Evolutionary conservation across 2,797 vertebrate genomes (phyloP).

Genomic region (Mastacembelus armatus): DNA sequence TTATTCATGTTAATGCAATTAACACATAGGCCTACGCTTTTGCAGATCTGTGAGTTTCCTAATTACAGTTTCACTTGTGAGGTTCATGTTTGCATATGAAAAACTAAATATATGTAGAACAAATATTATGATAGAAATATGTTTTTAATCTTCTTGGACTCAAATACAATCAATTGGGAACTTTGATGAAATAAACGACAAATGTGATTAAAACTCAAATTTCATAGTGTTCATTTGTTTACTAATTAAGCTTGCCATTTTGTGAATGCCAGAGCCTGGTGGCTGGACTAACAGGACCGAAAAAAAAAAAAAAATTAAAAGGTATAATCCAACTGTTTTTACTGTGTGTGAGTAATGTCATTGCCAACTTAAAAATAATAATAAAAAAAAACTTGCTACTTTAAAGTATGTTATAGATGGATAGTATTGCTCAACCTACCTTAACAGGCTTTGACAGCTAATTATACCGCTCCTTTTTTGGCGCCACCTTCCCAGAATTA

Average conservation of each 20-base stretch:
- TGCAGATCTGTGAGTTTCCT: too few species aligned
- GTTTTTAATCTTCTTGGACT: too few species aligned
- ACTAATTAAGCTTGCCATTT: not conserved
- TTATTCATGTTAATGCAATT: too few species aligned
- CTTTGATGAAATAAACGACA: too few species aligned
- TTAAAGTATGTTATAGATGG: not conserved
- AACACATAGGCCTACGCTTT: too few species aligned
- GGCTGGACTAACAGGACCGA: not conserved
- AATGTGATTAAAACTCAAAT: too few species aligned
- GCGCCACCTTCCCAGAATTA: not conserved
- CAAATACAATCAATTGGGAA: too few species aligned
- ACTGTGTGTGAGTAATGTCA: not conserved
- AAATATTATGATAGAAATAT: too few species aligned
- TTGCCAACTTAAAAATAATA: not conserved
- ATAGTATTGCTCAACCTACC: constrained; percentile 73
- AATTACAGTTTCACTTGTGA: too few species aligned
- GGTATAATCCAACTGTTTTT: not conserved
- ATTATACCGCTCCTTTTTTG: constrained; percentile 9
- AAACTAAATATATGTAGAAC: too few species aligned
- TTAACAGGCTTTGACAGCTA: constrained; percentile 62
- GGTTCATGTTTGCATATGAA: too few species aligned
- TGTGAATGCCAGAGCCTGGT: not conserved
- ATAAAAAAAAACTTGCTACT: not conserved
- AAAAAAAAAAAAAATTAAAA: not conserved
- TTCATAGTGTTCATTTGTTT: not conserved